Base-by-base conservation (phyloP, 2,888 invertebrate genomes). In the Vesta saturnalis region DNA sequence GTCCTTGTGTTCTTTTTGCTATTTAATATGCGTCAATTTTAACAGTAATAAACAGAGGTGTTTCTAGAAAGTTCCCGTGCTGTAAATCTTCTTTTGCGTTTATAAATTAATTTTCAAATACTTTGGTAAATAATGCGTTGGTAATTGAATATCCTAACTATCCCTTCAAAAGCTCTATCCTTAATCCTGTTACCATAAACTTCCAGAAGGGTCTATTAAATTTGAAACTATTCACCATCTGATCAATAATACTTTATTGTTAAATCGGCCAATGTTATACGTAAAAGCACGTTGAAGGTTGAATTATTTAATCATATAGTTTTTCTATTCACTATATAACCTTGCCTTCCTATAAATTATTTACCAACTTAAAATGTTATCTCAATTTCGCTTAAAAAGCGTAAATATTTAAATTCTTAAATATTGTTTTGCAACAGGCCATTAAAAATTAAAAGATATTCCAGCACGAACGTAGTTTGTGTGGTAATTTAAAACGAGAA, bases 1-100 rank as follows among this genome's bases (percentile, higher is more conserved):
- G 69, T 69, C 69, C 69, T 69, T 69, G 69, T 69, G 65, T 69
- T 65, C 54, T 58, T 69, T 52, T 64, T 63, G 59, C 46, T 35
- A 58, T 47, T 63, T n/a, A n/a, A n/a, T 63, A 59, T 60, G 54
- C 55, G 60, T 68, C 64, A 64, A 60, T 64, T 60, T 64, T 15
- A 46, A 60, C 64, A 64, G 54, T 14, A 63, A 63, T 30, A 39
- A 46, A 16, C 18, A 23, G 22, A n/a, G n/a, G 23, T 56, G 16
- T 39, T 47, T 30, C 62, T 54, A 39, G 30, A 43, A 39, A 22
- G 52, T 62, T 55, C 54, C 23, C 8, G 3, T 8, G n/a, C 39
- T 39, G 8, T 8, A 8, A n/a, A 39, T 39, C 8, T n/a, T n/a
- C n/a, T 30, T 39, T 39, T 59, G 39, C 18, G n/a, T 59, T 59